phyloP scores from a whole-genome alignment of 30 jellyfish, hydroid and myxozoan genomes.

The Clytia hemisphaerica region DNA sequence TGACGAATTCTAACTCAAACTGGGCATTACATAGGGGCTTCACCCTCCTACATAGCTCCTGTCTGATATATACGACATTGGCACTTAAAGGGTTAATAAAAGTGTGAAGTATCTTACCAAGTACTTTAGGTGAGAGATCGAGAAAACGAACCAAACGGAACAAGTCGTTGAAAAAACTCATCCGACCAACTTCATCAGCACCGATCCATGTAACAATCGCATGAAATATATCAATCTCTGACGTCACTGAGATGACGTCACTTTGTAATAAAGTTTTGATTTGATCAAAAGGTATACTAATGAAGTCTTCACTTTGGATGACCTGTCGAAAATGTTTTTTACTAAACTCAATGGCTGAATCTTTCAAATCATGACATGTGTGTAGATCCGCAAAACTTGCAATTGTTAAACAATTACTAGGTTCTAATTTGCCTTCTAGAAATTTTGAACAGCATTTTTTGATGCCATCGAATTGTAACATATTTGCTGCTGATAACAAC shows the following conservation, averaged over 20 bases:
- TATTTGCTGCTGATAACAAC: conserved; percentile 69
- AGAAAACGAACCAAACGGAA: conserved; percentile 39
- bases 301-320: conserved; percentile 39
- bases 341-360: conserved; percentile 32
- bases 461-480: conserved; percentile 66
- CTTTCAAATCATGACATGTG: conserved; percentile 40
- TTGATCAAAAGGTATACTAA: conserved; percentile 31
- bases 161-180: conserved; percentile 26
- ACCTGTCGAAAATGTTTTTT: conserved; percentile 55
- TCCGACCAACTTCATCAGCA: conserved; percentile 29
- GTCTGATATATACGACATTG: too few relatives aligned
- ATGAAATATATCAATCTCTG: conserved; percentile 79
- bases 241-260: conserved; percentile 45
- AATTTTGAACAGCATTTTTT: conserved; percentile 50
- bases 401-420: conserved; percentile 52
- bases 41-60: too few relatives aligned
- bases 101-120: conserved; percentile 38
- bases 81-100: too few relatives aligned
- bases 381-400: conserved; percentile 55
- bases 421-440: conserved; percentile 45
- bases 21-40: too few relatives aligned
- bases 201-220: conserved; percentile 59
- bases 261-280: conserved; percentile 37
- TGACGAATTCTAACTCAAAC: too few relatives aligned
- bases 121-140: conserved; percentile 48